Base-by-base conservation (phyloP, 2,888 invertebrate genomes). In the Sericinus montela region DNA sequence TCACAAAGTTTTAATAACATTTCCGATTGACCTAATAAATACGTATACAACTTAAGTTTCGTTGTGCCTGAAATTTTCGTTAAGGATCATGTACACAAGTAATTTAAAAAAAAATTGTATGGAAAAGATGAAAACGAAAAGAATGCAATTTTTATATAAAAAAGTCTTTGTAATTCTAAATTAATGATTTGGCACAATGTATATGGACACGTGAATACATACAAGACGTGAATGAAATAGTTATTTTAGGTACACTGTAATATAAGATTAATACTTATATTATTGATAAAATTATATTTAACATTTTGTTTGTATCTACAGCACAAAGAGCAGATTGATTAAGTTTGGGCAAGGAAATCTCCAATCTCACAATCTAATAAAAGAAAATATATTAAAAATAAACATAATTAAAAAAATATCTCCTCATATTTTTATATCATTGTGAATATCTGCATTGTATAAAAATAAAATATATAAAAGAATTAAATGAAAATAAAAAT, bases 21-120 rank as follows among this genome's bases (percentile, higher is more conserved):
- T 7, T 13, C 7, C 13, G 11, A 32, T 32, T 40, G 10, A n/a
- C 29, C 6, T 40, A 14, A 15, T 29, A 15, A 10, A 28, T 29
- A 40, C 15, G 8, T 29, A 29, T 32, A 34, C n/a, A 15, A 19
- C 36, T 36, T 37, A 32, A 45, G 19, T 43, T 48, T 48, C 48
- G 48, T 48, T 48, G 48, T 48, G 42, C 23, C 42, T 15, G 32
- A 32, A 30, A 13, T 11, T n/a, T 43, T 38, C 29, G 8, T 45
- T 10, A 23, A 25, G 15, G 10, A 23, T 11, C 11, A 11, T 8
- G n/a, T 32, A 32, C 32, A 7, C 32, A 6, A 11, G 11, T 11
- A 32, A 11, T 23, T 7, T n/a, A n/a, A 37, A 37, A 4, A 19
- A 23, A 1, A 37, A 37, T 8, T 23, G 19, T 37, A 23, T 19